Percentiles rank a stretch among this genome's conserved stretches.
Conservation (phyloP, 2,888 invertebrate species). For the Melinaea marsaeus region DNA sequence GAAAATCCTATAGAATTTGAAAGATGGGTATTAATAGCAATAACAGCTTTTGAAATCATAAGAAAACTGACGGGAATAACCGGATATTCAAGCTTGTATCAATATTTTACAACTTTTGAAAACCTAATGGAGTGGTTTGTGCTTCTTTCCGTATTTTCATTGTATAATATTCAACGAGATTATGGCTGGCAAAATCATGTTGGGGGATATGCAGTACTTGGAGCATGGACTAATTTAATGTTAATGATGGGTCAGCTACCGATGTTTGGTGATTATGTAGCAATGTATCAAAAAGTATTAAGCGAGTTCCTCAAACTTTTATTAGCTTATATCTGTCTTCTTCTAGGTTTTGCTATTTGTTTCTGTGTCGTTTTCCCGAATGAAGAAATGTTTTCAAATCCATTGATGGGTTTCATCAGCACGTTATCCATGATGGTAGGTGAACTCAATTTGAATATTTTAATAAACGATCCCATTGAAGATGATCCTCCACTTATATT, state of each 20-base stretch:
- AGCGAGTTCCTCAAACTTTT: constrained; percentile 90
- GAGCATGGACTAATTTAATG: constrained; percentile 93
- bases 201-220: constrained; percentile 89
- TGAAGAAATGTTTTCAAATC: constrained; percentile 88
- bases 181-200: constrained; percentile 92
- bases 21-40: constrained; percentile 86
- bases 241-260: constrained; percentile 92
- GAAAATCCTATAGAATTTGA: constrained; percentile 88
- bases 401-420: constrained; percentile 88
- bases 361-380: constrained; percentile 92
- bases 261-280: constrained; percentile 92
- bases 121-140: constrained; percentile 93
- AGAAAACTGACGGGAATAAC: constrained; percentile 89
- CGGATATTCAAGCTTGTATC: constrained; percentile 86
- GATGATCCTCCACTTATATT: constrained; percentile 84
- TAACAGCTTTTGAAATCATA: constrained; percentile 86
- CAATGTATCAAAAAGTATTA: constrained; percentile 92
- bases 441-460: constrained; percentile 85
- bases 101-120: constrained; percentile 89
- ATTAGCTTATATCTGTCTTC: constrained; percentile 87
- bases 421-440: constrained; percentile 94
- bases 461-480: constrained; percentile 83
- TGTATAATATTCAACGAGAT: constrained; percentile 86
- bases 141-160: constrained; percentile 87
- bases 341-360: constrained; percentile 91